A percentile compares a stretch with the other conserved stretches of the same genome.
Evolutionary conservation across 2,888 invertebrate species (phyloP).

Genomic region (Apodemia hepburni): DNA sequence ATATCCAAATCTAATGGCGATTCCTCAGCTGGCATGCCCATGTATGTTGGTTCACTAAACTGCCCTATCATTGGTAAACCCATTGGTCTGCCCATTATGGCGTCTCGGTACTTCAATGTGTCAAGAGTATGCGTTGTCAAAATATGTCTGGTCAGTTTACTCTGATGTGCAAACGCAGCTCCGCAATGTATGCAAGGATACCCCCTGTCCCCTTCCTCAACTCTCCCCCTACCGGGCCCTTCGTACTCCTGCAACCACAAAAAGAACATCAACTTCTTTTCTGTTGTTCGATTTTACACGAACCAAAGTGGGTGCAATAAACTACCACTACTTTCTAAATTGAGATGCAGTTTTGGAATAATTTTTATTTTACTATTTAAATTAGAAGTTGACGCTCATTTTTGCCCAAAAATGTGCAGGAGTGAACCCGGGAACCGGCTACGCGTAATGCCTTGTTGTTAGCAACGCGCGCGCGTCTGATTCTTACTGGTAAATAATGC

Average conservation of each 20-base stretch:
- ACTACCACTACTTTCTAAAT: conserved; percentile 76
- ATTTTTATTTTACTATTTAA: conserved; percentile 70
- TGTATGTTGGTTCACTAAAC: conserved; percentile 69
- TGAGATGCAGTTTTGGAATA: conserved; percentile 72
- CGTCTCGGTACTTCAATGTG: conserved; percentile 92
- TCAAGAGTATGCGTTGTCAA: conserved; percentile 93
- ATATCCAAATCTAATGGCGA: conserved; percentile 80
- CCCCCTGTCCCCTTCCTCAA: conserved; percentile 75
- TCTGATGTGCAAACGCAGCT: conserved; percentile 93
- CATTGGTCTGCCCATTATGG: conserved; percentile 65
- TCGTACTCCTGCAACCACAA: conserved; percentile 95
- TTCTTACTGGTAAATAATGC: conserved; percentile 57
- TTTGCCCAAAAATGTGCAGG: conserved; percentile 85
- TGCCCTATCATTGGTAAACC: conserved; percentile 66
- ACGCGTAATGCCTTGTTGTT: conserved; percentile 71
- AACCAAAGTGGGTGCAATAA: conserved; percentile 71
- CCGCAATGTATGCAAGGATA: conserved; percentile 95
- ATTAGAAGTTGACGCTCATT: conserved; percentile 94
- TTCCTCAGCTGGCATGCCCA: conserved; percentile 77
- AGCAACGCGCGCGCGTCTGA: conserved; percentile 69
- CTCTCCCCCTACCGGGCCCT: conserved; percentile 82
- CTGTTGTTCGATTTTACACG: conserved; percentile 45
- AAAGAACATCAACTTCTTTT: conserved; percentile 94
- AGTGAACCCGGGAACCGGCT: conserved; percentile 73
- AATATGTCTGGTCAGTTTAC: conserved; percentile 94